These are phyloP conservation scores for Varanus komodoensis DNA, from an alignment of 2,113 vertebrate genomes.

Conservation along the genomic window DNA sequence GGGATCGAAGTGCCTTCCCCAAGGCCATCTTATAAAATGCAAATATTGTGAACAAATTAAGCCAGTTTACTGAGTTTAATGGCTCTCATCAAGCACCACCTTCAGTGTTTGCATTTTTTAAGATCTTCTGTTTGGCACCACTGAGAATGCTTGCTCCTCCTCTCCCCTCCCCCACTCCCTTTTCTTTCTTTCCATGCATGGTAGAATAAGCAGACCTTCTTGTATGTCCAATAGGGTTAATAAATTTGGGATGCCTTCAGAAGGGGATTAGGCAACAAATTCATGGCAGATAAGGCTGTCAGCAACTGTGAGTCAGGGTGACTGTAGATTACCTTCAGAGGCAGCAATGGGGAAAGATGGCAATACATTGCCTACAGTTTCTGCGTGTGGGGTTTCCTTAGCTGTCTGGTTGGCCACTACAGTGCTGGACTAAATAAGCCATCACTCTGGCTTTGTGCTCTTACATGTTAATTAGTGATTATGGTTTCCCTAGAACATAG, in stretches of 20 bases:
- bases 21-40: no score
- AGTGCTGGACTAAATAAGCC: neutral
- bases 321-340: neutral
- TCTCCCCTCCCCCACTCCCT: no score
- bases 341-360: neutral
- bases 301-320: neutral
- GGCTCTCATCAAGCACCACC: no score
- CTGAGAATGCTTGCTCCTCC: no score
- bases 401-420: neutral
- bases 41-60: no score
- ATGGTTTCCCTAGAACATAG: slow-evolving; percentile 51
- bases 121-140: no score
- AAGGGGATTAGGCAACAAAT: neutral
- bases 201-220: slow-evolving; percentile 53
- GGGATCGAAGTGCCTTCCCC: no score
- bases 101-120: no score
- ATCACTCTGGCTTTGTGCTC: neutral
- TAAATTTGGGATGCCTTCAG: neutral
- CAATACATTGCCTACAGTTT: neutral
- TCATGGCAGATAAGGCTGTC: neutral
- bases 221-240: neutral
- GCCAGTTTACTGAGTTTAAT: no score
- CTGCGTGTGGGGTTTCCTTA: neutral
- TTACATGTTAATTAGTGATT: neutral
- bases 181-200: slow-evolving; percentile 26